Base-by-base conservation (phyloP, 1,140 invertebrate genomes). In the Lepidostoma basale region DNA sequence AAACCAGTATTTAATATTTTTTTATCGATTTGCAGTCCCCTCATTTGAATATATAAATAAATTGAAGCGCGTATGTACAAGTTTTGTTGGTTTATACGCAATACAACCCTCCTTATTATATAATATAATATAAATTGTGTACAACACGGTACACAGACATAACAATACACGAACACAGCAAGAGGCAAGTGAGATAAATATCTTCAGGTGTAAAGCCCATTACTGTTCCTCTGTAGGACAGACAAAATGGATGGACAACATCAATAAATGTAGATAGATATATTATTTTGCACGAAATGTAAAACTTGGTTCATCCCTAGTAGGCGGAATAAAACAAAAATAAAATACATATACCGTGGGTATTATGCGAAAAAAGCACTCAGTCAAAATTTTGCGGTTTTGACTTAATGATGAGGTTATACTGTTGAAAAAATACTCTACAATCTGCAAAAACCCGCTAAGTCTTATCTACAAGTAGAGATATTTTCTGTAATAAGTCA, bases 221-320 rank as follows among this genome's bases (percentile, higher is more conserved):
- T 23, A 23, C 9, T 23, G 23, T 22, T 12, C 45, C 45, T 23
- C 25, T 23, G 45, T 22, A 49, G 18, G n/a, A 49, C 18, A 10
- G 25, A 49, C n/a, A 49, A 22, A 49, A 49, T 49, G 45, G 25
- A 49, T 49, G 45, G 45, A 49, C 45, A 22, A 49, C 45, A 49
- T 49, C 45, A 49, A 49, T 49, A 49, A 49, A 49, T 49, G 45
- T 49, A 23, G 22, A 49, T 9, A n/a, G 10, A 5, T 49, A 23
- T 23, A 23, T 49, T 36, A n/a, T 36, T 36, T 36, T 36, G 33
- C 1, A 36, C 5, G 5, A 36, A n/a, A 3, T 36, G 1, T 1
- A 36, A 36, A 2, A 36, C 10, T 36, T 36, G 14, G 14, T 12
- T 3, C 1, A 12, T n/a, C 10, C 5, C 10, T 36, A 1, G 5